Evolutionary conservation across 1,140 invertebrate genomes (phyloP), one percentile per base, ranked within the genome.

Genomic region (Oncopodura yosiiana): DNA sequence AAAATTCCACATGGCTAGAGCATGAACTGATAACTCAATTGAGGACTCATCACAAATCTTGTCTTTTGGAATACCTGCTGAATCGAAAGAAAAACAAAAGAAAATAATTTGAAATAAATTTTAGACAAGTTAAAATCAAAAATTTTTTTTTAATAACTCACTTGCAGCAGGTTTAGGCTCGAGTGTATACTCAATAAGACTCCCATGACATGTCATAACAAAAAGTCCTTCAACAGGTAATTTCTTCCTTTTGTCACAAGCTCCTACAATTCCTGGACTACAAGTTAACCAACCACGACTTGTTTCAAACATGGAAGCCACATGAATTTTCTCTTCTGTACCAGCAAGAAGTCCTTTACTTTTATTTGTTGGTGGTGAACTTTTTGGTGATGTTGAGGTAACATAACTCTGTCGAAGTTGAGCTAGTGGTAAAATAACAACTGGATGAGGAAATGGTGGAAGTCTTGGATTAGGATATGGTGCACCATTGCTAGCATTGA

Each of bases 21-120:
- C 81, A 67, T 84, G 82, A 41, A 92, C 86, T 45, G 81, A 79
- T 59, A 96, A 66, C 66, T 94, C 88, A 59, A 97, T 86, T 8
- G 82, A 77, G 1, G 88, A 85, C 65, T 95, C 91, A 70, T 94
- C 89, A 66, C 86, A 87, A 32, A 92, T 77, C 73, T 87, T 87
- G 70, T 91, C 86, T 70, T 89, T 92, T 45, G 84, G 80, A 60
- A 88, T 73, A 64, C 77, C 84, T 86, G 65, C 37, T n/a, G n/a
- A n/a, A n/a, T n/a, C n/a, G n/a, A n/a, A n/a, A n/a, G n/a, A 36
- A 24, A 34, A 44, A 49, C 18, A 43, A 50, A 50, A 55, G 30
- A 54, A 52, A 51, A 45, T n/a, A 26, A 38, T 51, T 1, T 42
- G 8, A n/a, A 44, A 9, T 39, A 29, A 42, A 30, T 50, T 6